Base-by-base conservation (phyloP, 2,113 vertebrate genomes). In the Gavialis gangeticus region DNA sequence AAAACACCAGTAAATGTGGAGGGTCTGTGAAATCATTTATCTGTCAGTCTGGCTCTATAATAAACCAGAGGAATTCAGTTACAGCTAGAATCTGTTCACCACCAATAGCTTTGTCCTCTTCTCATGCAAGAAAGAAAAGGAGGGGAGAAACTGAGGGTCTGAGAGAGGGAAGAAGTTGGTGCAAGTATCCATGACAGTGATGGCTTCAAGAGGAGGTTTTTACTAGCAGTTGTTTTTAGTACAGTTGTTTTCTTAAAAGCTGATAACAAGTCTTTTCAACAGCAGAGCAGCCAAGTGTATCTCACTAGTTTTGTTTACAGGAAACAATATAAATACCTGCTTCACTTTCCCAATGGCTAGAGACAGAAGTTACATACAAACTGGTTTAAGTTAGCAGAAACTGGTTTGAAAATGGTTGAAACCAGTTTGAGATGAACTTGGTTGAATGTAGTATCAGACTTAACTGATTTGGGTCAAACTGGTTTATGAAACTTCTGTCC, bases 1-100 rank as follows among this genome's bases (percentile, higher is more conserved):
- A 89, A 67, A n/a, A 93, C 75, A 84, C 91, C 12, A 79, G 6
- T 92, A 62, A 92, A 85, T 93, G 90, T n/a, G n/a, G 91, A 94
- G 94, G 71, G 84, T 92, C 71, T 24, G 9, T 46, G 46, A 46
- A 46, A 46, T 46, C 9, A 46, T 46, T 46, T 46, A 46, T 46
- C 46, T 46, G 46, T 46, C 46, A 46, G 46, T 46, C 46, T 46
- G 46, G 7, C 46, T 46, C 46, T 46, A 46, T 7, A 46, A 69
- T 69, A 94, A 89, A 94, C 84, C 60, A 69, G 81, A 91, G 89
- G 80, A 81, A 87, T 80, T 27, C 21, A 34, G 34, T 13, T 73
- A 46, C 66, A 60, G 62, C 90, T 79, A 88, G 21, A 91, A 92
- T 66, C 21, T 62, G 58, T 71, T 81, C 79, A 60, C 25, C 30